Base-by-base conservation (phyloP, 2,113 vertebrate species). In the Ailuropoda melanoleuca region DNA sequence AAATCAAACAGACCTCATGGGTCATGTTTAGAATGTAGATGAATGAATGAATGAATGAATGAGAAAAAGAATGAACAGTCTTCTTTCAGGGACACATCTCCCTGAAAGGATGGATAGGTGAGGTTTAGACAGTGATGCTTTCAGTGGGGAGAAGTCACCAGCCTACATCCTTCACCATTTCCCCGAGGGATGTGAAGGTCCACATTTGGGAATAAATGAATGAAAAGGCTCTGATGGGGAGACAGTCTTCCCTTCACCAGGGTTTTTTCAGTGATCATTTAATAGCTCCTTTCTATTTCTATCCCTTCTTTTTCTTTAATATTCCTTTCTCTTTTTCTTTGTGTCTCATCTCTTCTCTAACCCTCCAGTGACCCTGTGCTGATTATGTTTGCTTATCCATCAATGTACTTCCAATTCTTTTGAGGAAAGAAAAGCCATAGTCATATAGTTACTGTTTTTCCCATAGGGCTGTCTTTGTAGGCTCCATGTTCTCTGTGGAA, bases 371-470 rank as follows among this genome's bases (percentile, higher is more conserved):
- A 94, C 77, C 70, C 75, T 87, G 8, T 31, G 4, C 39, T 92
- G 84, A 88, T 62, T 48, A 34, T 26, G 26, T 90, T 97, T 98
- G 68, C 55, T 85, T 93, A 93, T 21, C 39, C 53, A 88, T 77
- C 96, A 92, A 93, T 64, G 24, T 77, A 55, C 95, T 97, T 94
- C 92, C 87, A 84, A 93, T 95, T 85, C 75, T 97, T 90, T 84
- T 66, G 87, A 94, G 81, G 93, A 96, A 72, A 78, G 29, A 78
- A 84, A 91, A 37, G 50, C 31, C 86, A 72, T 93, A 43, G 29
- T 93, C 8, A 58, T 97, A 93, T 94, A 82, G 77, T 50, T 93
- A 18, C 64, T 7, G 18, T 93, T 97, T 98, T 98, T 93, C 95
- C 81, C 89, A 85, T 74, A 96, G 50, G 26, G 87, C 18, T 18